Base-by-base conservation (phyloP, 23 tunicate genomes). In the Clavelina lepadiformis region DNA sequence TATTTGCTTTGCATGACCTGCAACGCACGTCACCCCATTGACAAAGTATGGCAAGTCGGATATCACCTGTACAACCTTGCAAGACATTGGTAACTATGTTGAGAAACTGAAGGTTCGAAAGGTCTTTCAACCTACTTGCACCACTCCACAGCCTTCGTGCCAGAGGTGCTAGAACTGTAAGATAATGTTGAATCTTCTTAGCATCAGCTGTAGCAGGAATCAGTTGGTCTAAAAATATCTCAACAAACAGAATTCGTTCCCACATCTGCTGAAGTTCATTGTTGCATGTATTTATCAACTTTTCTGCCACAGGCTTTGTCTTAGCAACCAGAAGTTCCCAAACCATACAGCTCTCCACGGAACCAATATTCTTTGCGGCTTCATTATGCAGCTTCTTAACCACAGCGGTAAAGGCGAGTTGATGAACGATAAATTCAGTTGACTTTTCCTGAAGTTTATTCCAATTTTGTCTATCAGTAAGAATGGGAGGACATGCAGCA, bases 1-100 rank as follows among this genome's bases (percentile, higher is more conserved):
- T 41, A 11, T 75, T 56, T 34, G 28, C 32, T 49, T 66, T 55
- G 78, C 93, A 76, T 20, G 47, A 1, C 29, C 28, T 69, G 63
- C 93, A 84, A 15, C 38, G 55, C 4, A 69, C 25, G 30, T 70
- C 74, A 30, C 55, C 28, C 93, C 93, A 84, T 23, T 41, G 20
- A 25, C 74, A 59, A 18, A 84, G 45, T 30, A 84, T 33, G 4
- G 63, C 63, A 38, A 76, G 51, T 32, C 58, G 30, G 29, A 84
- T 54, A 11, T 76, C 83, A 33, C 63, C 41, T n/a, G 22, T 41
- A 28, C 63, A 76, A 13, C 58, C 55, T 1, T 63, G 63, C 68
- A 84, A 41, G 19, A 49, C 63, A 1, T 69, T 76, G 28, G 69
- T 69, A 32, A 76, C 37, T 15, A 76, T 61, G 20, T 69, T 69